These are phyloP conservation scores for Pachyramphus minor DNA, from an alignment of 2,113 vertebrate species.

Conservation along the genomic window DNA sequence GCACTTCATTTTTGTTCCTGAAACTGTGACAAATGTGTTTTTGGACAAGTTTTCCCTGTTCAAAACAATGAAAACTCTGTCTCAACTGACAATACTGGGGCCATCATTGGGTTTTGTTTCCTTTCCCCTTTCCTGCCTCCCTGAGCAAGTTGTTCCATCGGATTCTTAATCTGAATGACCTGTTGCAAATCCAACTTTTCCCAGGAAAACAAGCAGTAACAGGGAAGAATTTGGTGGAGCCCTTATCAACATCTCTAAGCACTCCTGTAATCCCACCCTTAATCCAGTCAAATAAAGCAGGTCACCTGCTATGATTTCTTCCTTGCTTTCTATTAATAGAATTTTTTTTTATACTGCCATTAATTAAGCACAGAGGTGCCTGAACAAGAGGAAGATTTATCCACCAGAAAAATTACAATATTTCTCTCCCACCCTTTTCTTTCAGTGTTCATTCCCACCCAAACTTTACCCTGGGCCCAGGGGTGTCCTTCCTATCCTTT, in stretches of 20 bases:
- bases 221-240: neutral
- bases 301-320: neutral
- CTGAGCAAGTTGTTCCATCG: neutral
- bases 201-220: neutral
- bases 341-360: neutral
- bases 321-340: neutral
- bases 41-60: neutral
- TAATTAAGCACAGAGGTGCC: neutral
- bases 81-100: neutral
- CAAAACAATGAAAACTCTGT: neutral
- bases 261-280: neutral
- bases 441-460: neutral
- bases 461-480: neutral
- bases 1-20: neutral
- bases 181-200: neutral
- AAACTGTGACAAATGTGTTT: neutral
- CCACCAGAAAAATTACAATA: neutral
- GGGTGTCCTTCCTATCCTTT: neutral
- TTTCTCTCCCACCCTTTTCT: neutral
- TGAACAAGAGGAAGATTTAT: neutral
- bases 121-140: neutral
- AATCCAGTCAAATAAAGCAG: constrained; percentile 1
- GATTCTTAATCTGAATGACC: neutral
- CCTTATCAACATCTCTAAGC: neutral
- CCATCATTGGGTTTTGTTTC: neutral